These are phyloP conservation scores for Oedothorax gibbosus DNA, from an alignment of 1,140 invertebrate species.

Conservation along the genomic window DNA sequence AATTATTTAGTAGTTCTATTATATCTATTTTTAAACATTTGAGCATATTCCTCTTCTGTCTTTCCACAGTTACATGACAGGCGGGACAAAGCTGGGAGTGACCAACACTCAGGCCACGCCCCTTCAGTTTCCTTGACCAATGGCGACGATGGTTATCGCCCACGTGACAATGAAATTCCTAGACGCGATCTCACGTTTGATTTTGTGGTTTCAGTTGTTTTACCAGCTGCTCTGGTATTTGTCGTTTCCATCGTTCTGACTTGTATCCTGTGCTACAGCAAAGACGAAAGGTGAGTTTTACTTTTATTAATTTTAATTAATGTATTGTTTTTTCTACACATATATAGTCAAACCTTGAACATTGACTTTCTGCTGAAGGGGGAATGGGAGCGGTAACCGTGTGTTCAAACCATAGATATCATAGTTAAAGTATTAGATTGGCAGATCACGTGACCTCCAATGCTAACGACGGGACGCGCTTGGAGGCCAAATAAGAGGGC, in stretches of 20 bases:
- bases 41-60: not conserved
- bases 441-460: too few species aligned
- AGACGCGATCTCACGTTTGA: conserved; percentile 79
- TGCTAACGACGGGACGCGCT: too few species aligned
- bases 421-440: too few species aligned
- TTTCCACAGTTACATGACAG: conserved; percentile 16
- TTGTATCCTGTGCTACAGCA: conserved; percentile 80
- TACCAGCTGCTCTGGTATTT: conserved; percentile 78
- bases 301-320: not conserved
- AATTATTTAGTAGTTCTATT: not conserved
- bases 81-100: conserved; percentile 8
- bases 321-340: not conserved
- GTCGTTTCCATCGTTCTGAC: conserved; percentile 77
- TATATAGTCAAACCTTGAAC: not conserved
- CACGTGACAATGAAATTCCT: conserved; percentile 74
- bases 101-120: conserved; percentile 42
- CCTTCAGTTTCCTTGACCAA: conserved; percentile 56
- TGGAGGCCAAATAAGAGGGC: too few species aligned
- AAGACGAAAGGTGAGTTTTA: conserved; percentile 80
- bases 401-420: too few species aligned
- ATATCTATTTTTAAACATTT: not conserved
- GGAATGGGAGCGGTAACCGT: too few species aligned
- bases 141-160: conserved; percentile 62
- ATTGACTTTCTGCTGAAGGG: too few species aligned
- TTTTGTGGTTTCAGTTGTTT: conserved; percentile 78